These are phyloP conservation scores for Sinodicranocentrus sp. DNA, from an alignment of 2,888 invertebrate genomes.

Conservation along the genomic window DNA sequence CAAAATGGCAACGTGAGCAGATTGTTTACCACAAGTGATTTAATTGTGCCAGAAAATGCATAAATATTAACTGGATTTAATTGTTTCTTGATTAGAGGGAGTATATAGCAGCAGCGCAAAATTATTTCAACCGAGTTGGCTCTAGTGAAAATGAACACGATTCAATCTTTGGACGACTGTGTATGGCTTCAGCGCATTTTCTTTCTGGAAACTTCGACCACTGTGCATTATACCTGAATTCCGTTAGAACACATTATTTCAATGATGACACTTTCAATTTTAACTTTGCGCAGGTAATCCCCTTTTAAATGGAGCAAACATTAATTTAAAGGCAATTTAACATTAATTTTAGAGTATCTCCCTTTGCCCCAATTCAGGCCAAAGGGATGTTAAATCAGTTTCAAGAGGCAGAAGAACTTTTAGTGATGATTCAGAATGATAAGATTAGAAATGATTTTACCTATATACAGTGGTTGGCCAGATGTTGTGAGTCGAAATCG, in stretches of 20 bases:
- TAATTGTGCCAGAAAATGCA: too few relatives aligned
- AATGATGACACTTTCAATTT: conserved; percentile 93
- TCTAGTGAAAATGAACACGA: conserved; percentile 98
- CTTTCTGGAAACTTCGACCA: conserved; percentile 96
- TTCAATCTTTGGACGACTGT: conserved; percentile 97
- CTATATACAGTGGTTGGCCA: conserved; percentile 90
- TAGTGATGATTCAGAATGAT: conserved; percentile 90
- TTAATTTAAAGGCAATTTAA: too few relatives aligned
- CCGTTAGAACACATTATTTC: conserved; percentile 97
- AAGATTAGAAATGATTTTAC: conserved; percentile 90
- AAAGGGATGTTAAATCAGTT: conserved; percentile 96
- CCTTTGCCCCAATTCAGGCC: conserved; percentile 80
- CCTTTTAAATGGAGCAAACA: not conserved
- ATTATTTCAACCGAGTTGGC: conserved; percentile 97
- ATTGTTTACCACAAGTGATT: too few relatives aligned
- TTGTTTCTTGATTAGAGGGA: conserved; percentile 85
- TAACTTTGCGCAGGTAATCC: conserved; percentile 87
- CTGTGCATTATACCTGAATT: conserved; percentile 96
- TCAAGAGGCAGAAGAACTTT: conserved; percentile 95
- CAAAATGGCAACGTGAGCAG: conserved; percentile 95
- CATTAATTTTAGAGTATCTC: too few relatives aligned
- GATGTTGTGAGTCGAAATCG: conserved; percentile 84
- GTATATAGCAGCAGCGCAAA: conserved; percentile 95
- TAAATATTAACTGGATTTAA: conserved; percentile 9
- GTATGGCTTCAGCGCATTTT: conserved; percentile 99